phyloP scores from a whole-genome alignment of 2,113 vertebrate genomes.

The Chelonoidis abingdonii region DNA sequence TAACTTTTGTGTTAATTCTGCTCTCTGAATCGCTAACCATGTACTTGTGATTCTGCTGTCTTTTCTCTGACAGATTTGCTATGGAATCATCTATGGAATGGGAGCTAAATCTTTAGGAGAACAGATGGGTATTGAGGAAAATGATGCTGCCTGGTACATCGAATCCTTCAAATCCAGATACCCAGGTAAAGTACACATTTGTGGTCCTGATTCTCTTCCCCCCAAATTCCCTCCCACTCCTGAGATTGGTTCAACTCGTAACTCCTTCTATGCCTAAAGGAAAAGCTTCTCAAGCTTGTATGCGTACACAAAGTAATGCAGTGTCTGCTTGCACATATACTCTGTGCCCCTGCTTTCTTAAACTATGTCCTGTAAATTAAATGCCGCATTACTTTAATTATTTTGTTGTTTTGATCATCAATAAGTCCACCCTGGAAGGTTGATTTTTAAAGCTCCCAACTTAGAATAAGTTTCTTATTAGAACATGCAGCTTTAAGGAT shows the following conservation, averaged over 20 bases:
- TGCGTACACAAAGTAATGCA: neutral
- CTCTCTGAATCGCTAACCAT: slow-evolving; percentile 4
- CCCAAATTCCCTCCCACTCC: neutral
- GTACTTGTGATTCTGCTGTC: neutral
- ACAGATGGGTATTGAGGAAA: slow-evolving; percentile 95
- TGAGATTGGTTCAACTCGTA: neutral
- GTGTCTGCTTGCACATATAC: neutral
- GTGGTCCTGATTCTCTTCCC: neutral
- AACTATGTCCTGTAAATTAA: neutral
- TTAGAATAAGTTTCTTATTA: slow-evolving; percentile 4
- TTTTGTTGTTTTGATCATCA: neutral
- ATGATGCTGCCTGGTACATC: slow-evolving; percentile 91
- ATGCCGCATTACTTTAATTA: neutral
- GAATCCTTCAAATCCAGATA: slow-evolving; percentile 97
- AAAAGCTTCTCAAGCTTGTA: neutral
- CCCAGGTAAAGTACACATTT: slow-evolving; percentile 81
- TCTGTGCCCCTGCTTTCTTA: neutral
- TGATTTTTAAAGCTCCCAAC: neutral
- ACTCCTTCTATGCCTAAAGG: neutral
- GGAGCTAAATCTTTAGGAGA: slow-evolving; percentile 95
- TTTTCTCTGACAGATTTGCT: slow-evolving; percentile 89
- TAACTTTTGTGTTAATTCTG: slow-evolving; percentile 12
- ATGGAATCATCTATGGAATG: slow-evolving; percentile 98
- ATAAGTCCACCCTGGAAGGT: neutral
- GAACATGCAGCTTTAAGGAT: neutral